Percentiles rank a stretch among this genome's conserved stretches.
phyloP scores from a whole-genome alignment of 2,888 invertebrate species.

The Leucoptera coffeella region DNA sequence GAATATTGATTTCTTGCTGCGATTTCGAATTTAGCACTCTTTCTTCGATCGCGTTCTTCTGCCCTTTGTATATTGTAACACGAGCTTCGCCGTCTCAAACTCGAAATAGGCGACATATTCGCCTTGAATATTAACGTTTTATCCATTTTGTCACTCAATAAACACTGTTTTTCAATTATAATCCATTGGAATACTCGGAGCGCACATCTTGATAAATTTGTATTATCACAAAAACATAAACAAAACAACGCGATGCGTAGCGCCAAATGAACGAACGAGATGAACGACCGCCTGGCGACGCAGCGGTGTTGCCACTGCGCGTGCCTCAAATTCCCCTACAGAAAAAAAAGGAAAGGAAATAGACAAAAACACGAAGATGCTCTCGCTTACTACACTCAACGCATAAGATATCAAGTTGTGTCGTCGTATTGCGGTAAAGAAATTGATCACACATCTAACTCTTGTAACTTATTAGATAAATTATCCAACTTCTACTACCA shows the following conservation, averaged over 20 bases:
- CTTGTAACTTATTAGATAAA: too few species aligned
- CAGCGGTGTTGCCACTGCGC: slow-evolving; percentile 44
- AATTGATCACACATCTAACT: too few species aligned
- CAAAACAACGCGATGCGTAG: slow-evolving; percentile 20
- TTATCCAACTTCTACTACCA: too few species aligned
- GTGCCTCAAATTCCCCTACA: slow-evolving; percentile 17
- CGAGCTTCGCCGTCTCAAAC: slow-evolving; percentile 45
- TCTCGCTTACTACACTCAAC: slow-evolving; percentile 9
- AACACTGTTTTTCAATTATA: neutral
- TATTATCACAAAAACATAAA: slow-evolving; percentile 47
- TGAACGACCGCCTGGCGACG: slow-evolving; percentile 24
- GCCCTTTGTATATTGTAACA: slow-evolving; percentile 51
- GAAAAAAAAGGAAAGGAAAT: too few species aligned
- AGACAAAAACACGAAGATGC: slow-evolving; percentile 11
- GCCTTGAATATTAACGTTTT: slow-evolving; percentile 42
- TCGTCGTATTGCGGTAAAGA: too few species aligned
- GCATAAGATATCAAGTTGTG: neutral
- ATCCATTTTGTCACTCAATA: slow-evolving; percentile 44
- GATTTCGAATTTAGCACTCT: slow-evolving; percentile 48
- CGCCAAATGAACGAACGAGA: slow-evolving; percentile 15
- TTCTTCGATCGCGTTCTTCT: slow-evolving; percentile 46
- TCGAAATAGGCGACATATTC: slow-evolving; percentile 44
- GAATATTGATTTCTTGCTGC: slow-evolving; percentile 17
- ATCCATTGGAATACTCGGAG: too few species aligned
- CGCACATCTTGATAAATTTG: too few species aligned